Conservation (phyloP, 1,140 invertebrate genomes). For the Nixonia krombeini region DNA sequence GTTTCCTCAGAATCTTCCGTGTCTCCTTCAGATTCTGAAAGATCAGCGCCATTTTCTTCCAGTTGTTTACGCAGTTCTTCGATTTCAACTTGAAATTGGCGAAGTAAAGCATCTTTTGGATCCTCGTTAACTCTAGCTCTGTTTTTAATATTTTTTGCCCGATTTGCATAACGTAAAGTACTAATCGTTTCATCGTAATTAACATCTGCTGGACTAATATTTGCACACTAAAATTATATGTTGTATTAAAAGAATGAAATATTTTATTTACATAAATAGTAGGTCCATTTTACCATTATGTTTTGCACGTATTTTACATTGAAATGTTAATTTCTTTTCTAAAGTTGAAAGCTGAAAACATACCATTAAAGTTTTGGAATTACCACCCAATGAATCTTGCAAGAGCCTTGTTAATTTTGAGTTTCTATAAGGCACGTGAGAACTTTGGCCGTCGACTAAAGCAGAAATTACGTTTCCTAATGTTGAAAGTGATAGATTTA, state of each 20-base stretch:
- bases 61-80: slow-evolving; percentile 91
- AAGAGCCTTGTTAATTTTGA: slow-evolving; percentile 93
- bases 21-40: slow-evolving; percentile 62
- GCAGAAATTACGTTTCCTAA: slow-evolving; percentile 97
- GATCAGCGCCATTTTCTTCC: slow-evolving; percentile 73
- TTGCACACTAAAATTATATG: slow-evolving; percentile 80
- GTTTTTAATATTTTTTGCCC: slow-evolving; percentile 98
- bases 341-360: slow-evolving; percentile 2
- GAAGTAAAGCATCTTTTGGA: slow-evolving; percentile 95
- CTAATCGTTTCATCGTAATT: slow-evolving; percentile 99
- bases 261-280: not conserved
- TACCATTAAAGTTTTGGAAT: slow-evolving; percentile 97
- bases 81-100: slow-evolving; percentile 97
- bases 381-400: slow-evolving; percentile 96
- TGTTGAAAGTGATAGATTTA: slow-evolving; percentile 94
- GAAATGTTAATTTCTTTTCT: too few relatives aligned
- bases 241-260: not conserved
- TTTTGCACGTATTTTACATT: too few relatives aligned
- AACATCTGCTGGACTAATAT: slow-evolving; percentile 94
- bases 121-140: slow-evolving; percentile 97
- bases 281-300: too few relatives aligned
- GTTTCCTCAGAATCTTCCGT: slow-evolving; percentile 60
- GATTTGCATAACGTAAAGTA: slow-evolving; percentile 95
- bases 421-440: slow-evolving; percentile 95
- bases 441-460: slow-evolving; percentile 93